These are phyloP conservation scores for Pinctada fucata DNA, from an alignment of 2,888 invertebrate genomes.

Conservation along the genomic window DNA sequence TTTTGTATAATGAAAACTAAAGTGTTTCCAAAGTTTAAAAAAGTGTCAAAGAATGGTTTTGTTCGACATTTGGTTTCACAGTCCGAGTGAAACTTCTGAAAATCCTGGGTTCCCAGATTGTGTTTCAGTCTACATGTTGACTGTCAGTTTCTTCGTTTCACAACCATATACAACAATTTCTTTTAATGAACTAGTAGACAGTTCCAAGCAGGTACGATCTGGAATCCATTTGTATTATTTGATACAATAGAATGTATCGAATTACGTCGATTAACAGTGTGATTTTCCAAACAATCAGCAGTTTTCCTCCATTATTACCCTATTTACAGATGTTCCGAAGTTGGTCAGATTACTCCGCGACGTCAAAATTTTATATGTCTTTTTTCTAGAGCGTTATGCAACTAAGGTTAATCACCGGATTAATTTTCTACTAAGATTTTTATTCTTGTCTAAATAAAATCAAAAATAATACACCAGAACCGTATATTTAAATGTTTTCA, in stretches of 20 bases:
- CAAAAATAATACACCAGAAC: no score
- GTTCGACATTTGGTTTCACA: not conserved
- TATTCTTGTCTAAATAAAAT: no score
- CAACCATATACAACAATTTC: not conserved
- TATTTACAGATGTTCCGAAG: constrained; percentile 42
- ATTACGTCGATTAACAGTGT: not conserved
- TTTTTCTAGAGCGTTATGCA: no score
- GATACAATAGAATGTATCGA: no score
- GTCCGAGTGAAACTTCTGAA: not conserved
- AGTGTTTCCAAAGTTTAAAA: constrained; percentile 16
- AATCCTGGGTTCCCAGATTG: not conserved
- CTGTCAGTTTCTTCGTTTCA: not conserved
- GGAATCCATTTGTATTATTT: no score
- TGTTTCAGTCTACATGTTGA: not conserved
- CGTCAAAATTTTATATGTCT: constrained; percentile 27
- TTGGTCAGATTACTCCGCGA: constrained; percentile 38
- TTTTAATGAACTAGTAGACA: not conserved
- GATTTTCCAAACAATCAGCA: constrained; percentile 33
- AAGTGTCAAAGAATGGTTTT: not conserved
- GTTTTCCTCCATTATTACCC: constrained; percentile 44
- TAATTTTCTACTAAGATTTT: no score
- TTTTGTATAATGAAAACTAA: constrained; percentile 1
- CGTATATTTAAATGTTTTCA: no score
- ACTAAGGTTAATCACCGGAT: no score
- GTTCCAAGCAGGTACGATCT: not conserved